phyloP scores from a whole-genome alignment of 2,888 invertebrate genomes.

The Stenotaenia linearis region DNA sequence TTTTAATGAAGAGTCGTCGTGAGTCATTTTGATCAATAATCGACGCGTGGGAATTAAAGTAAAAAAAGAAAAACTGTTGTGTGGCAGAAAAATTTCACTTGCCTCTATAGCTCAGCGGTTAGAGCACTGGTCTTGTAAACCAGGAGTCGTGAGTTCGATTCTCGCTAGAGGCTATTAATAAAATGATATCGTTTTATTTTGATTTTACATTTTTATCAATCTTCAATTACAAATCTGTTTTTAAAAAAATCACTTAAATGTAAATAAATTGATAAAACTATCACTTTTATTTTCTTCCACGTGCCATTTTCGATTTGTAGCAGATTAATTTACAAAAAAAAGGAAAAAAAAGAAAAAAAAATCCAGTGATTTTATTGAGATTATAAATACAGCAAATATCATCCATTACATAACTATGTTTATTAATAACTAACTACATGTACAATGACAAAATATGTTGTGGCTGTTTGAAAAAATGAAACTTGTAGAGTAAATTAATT shows the following conservation, averaged over 20 bases:
- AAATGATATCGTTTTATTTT: constrained; percentile 38
- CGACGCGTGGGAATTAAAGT: too few species aligned
- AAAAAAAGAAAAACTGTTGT: background rate
- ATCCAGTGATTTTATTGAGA: background rate
- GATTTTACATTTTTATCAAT: background rate
- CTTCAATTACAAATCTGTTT: too few species aligned
- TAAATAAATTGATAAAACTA: too few species aligned
- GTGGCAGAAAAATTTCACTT: too few species aligned
- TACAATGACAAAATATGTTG: background rate
- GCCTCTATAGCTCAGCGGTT: constrained; percentile 76
- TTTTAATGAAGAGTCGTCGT: too few species aligned
- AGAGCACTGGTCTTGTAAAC: constrained; percentile 79
- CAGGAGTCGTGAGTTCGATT: constrained; percentile 79
- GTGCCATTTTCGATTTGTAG: background rate
- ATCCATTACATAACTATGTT: background rate
- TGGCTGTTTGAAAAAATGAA: background rate
- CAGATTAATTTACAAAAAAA: background rate
- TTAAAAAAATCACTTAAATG: too few species aligned
- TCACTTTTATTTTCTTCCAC: background rate
- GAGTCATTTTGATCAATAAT: too few species aligned
- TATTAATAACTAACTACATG: constrained; percentile 6
- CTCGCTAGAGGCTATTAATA: constrained; percentile 76
- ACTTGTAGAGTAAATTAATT: background rate
- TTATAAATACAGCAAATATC: constrained; percentile 2
- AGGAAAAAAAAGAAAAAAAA: background rate